Percentiles rank a stretch among this genome's conserved stretches.
Evolutionary conservation across 2,113 vertebrate species (phyloP).

Genomic region (Leucopsar rothschildi): DNA sequence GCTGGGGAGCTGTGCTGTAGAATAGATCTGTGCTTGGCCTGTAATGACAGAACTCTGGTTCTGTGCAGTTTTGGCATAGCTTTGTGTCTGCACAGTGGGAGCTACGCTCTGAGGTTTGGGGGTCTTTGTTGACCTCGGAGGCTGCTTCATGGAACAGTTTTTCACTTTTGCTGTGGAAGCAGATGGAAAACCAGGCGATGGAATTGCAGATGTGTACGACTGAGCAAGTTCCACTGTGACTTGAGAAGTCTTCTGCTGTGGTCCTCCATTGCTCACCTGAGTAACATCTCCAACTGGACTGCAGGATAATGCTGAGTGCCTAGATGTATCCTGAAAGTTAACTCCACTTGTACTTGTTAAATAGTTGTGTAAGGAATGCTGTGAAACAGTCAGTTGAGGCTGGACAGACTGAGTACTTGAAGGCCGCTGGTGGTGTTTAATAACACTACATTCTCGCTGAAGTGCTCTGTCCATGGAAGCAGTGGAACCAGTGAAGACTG

Average conservation of each 20-base stretch:
- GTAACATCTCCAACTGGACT: slow-evolving; percentile 83
- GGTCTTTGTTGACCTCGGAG: slow-evolving; percentile 75
- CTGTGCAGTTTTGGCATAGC: slow-evolving; percentile 85
- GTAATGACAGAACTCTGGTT: slow-evolving; percentile 91
- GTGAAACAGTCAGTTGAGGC: slow-evolving; percentile 86
- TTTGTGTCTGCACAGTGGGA: slow-evolving; percentile 83
- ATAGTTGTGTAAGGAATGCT: slow-evolving; percentile 91
- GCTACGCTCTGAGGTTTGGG: slow-evolving; percentile 82
- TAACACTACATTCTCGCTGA: slow-evolving; percentile 99
- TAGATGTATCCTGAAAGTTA: slow-evolving; percentile 87
- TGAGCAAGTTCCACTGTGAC: slow-evolving; percentile 82
- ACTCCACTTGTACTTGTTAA: slow-evolving; percentile 80
- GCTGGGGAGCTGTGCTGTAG: slow-evolving; percentile 86
- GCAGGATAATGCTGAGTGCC: slow-evolving; percentile 84
- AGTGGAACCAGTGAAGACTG: slow-evolving; percentile 87
- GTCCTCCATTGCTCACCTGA: slow-evolving; percentile 83
- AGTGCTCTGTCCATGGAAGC: slow-evolving; percentile 95
- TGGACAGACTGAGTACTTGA: slow-evolving; percentile 88
- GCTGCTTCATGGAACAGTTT: slow-evolving; percentile 82
- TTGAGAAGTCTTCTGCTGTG: slow-evolving; percentile 85
- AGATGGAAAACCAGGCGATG: slow-evolving; percentile 82
- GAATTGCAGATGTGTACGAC: slow-evolving; percentile 79
- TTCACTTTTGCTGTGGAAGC: slow-evolving; percentile 80
- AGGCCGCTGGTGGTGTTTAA: slow-evolving; percentile 99
- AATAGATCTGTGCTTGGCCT: slow-evolving; percentile 89